Evolutionary conservation across 2,888 invertebrate genomes (phyloP), one percentile per base, ranked within the genome.

Genomic region (Sphaerophoria taeniata): DNA sequence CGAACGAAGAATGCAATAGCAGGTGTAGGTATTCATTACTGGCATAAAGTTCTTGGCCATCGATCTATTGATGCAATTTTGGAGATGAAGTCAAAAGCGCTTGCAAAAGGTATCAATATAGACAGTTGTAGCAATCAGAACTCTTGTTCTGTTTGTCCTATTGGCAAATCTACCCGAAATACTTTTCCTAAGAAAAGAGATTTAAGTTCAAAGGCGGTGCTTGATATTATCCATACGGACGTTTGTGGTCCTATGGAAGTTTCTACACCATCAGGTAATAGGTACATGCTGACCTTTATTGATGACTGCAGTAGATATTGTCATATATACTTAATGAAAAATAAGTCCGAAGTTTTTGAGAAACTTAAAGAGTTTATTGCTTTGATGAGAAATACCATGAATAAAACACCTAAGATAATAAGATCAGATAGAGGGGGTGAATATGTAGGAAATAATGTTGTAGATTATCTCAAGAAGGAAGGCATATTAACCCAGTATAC

Each of bases 321-420:
- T n/a, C n/a, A n/a, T 33, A 31, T 53, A 9, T 53, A 53, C 3
- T 53, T 33, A 34, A 9, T 34, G 4, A 55, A 55, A n/a, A 9
- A 55, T 55, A 55, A 55, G 7, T 55, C 33, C 34, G 55, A 55
- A 55, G 55, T 55, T 12, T 55, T 55, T 33, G 33, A 55, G 0
- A 55, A 55, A n/a, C 5, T 55, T 24, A 55, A 55, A 6, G 56
- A 56, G 14, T 14, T 7, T 7, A 36, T 36, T 36, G 36, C 14
- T 7, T 36, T 56, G 55, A 6, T 33, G 2, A 53, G 11, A 11
- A 53, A 24, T 4, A 53, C 31, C 9, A 31, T 53, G 11, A 16
- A 55, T 12, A n/a, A n/a, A 55, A 36, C 4, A 56, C n/a, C n/a
- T n/a, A n/a, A n/a, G n/a, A n/a, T n/a, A n/a, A n/a, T n/a, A n/a